phyloP scores from a whole-genome alignment of 1,140 invertebrate species.

The Wiebesia pumilae region DNA sequence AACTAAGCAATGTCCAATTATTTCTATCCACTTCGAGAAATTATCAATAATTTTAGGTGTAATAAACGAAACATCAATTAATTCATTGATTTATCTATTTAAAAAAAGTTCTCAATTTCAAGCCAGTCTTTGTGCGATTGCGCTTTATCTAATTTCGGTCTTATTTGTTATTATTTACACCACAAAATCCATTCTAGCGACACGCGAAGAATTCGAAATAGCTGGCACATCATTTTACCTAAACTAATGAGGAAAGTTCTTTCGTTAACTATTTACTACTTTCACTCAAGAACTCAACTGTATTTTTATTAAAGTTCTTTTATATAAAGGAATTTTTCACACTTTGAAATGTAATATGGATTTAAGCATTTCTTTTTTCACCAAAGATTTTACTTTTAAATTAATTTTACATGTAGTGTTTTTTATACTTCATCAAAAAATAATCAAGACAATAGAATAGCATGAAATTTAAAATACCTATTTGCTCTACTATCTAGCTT shows the following conservation, averaged over 20 bases:
- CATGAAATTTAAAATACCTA: too few species aligned
- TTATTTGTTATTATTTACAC: background rate
- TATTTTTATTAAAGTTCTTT: background rate
- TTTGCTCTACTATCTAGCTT: too few species aligned
- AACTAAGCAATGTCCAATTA: background rate
- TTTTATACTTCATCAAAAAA: background rate
- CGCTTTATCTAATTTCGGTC: background rate
- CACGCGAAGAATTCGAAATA: conserved; percentile 12
- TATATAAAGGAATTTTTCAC: background rate
- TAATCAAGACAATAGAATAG: background rate
- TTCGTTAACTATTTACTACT: background rate
- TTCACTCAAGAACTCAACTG: background rate
- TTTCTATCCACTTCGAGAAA: background rate
- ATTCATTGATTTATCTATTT: background rate
- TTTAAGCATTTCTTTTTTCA: background rate
- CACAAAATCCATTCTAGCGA: background rate
- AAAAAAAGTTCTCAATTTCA: background rate
- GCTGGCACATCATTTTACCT: background rate
- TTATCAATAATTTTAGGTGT: background rate
- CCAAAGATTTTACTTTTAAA: background rate
- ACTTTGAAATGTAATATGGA: background rate
- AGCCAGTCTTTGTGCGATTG: background rate
- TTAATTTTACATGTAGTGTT: background rate
- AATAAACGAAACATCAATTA: background rate
- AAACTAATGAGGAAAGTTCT: background rate